Evolutionary conservation across 2,888 invertebrate species (phyloP).

Genomic region (Smittia aterrima): DNA sequence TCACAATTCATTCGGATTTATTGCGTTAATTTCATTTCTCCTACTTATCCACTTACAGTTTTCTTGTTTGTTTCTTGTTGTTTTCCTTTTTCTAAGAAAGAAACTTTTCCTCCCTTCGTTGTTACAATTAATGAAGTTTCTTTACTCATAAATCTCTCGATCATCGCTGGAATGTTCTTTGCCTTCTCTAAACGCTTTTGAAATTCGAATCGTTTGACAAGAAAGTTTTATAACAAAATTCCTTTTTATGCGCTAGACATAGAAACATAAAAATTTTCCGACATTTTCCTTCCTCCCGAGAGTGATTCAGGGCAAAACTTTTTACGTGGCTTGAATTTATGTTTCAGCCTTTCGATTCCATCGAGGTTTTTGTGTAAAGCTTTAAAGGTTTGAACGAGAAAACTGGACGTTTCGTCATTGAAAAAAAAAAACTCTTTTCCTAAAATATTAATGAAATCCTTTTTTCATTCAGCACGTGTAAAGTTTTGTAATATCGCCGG

Average conservation of each 20-base stretch:
- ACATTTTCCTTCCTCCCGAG: no score
- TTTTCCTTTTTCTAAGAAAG: background rate
- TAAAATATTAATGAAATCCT: constrained; percentile 32
- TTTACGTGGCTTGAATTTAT: no score
- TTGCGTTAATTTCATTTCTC: constrained; percentile 39
- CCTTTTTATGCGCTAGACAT: background rate
- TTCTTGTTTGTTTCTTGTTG: background rate
- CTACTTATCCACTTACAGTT: background rate
- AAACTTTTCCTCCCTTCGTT: background rate
- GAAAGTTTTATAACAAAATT: background rate
- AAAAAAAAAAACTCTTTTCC: constrained; percentile 3
- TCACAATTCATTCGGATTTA: constrained; percentile 41
- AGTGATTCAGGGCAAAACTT: no score
- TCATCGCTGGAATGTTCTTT: background rate
- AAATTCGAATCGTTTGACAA: constrained; percentile 18
- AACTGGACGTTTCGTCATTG: constrained; percentile 18
- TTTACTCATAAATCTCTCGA: background rate
- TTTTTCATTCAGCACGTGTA: constrained; percentile 28
- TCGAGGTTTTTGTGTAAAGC: no score
- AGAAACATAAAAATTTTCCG: background rate
- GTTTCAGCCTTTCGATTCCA: no score
- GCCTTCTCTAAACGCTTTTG: background rate
- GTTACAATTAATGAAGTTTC: constrained; percentile 14
- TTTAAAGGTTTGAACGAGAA: background rate
- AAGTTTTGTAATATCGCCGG: constrained; percentile 22